A percentile compares a stretch with the other conserved stretches of the same genome.
These are phyloP conservation scores for Anguilla anguilla DNA, from an alignment of 2,797 vertebrate species.

Conservation along the genomic window DNA sequence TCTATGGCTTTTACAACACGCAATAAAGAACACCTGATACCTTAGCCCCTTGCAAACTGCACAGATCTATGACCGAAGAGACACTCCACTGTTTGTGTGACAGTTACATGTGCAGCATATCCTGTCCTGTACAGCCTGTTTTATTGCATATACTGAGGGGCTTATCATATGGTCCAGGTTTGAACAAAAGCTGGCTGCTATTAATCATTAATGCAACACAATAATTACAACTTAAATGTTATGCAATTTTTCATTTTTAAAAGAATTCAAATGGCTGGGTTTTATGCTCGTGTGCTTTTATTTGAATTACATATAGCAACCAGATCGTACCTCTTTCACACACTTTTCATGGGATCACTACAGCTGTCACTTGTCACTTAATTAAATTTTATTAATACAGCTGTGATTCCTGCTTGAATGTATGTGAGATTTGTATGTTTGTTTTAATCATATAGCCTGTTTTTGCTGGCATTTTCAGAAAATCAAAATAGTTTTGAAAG, in stretches of 20 bases:
- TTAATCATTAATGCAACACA: background rate
- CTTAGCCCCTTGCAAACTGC: background rate
- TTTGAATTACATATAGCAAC: no score
- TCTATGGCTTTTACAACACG: background rate
- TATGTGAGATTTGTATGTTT: background rate
- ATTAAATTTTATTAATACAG: background rate
- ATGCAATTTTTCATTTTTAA: background rate
- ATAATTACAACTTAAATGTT: background rate
- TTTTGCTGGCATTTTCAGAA: background rate
- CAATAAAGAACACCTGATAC: conserved; percentile 14
- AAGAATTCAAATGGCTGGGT: background rate
- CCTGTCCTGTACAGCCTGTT: background rate
- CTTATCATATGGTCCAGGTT: background rate
- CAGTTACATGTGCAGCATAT: background rate
- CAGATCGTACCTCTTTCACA: no score
- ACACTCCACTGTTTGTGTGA: background rate
- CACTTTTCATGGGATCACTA: no score
- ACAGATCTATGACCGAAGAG: background rate
- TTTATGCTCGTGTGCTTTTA: background rate
- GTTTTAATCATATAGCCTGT: background rate
- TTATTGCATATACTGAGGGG: background rate
- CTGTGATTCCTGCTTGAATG: background rate
- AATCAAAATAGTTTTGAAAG: background rate
- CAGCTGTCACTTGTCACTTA: background rate
- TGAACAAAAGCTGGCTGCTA: background rate